These are phyloP conservation scores for Sebastes cheni DNA, from an alignment of 2,797 vertebrate species.

Conservation along the genomic window DNA sequence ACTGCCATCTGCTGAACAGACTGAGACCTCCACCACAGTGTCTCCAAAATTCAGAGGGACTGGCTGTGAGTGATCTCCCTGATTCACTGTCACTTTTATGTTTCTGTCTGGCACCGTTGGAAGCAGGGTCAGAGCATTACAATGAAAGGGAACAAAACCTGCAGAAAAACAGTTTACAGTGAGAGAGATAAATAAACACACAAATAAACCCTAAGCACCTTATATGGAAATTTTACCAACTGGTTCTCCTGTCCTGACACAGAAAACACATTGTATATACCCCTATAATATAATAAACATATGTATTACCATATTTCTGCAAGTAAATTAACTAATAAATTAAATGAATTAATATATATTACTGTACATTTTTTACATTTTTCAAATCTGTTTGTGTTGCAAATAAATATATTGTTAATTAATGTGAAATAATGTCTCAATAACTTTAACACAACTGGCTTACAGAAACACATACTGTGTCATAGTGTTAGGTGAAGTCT, in stretches of 20 bases:
- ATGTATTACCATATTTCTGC: background rate
- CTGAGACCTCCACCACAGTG: constrained; percentile 66
- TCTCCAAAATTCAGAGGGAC: constrained; percentile 65
- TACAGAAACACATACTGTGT: background rate
- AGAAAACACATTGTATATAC: background rate
- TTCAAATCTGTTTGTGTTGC: background rate
- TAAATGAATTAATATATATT: background rate
- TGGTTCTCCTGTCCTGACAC: background rate
- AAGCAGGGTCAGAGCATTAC: constrained; percentile 49
- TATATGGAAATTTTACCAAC: background rate
- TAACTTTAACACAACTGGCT: background rate
- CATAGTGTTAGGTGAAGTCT: background rate
- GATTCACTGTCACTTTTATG: constrained; percentile 70
- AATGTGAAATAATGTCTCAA: background rate
- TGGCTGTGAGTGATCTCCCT: constrained; percentile 8
- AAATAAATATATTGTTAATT: background rate
- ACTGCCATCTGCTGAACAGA: constrained; percentile 81
- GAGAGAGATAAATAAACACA: background rate
- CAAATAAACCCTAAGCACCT: background rate
- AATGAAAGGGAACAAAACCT: constrained; percentile 62
- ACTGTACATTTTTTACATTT: background rate
- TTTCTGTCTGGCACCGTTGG: constrained; percentile 62
- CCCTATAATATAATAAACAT: background rate
- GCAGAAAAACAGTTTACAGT: background rate
- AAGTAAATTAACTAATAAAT: background rate